phyloP scores from a whole-genome alignment of 2,888 invertebrate genomes.

The Phortica okadai region DNA sequence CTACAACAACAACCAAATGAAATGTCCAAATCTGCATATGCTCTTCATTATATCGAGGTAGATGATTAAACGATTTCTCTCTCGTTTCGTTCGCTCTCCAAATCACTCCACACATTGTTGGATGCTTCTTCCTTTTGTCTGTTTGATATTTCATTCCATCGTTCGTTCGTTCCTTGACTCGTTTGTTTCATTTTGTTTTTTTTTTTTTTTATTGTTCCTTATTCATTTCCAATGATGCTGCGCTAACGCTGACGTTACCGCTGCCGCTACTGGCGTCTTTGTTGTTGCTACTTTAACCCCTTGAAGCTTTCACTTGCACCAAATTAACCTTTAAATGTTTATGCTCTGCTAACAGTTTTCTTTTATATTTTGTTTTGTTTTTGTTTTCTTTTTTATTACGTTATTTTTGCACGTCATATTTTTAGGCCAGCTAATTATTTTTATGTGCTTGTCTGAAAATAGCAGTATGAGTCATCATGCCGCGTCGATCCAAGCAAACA shows the following conservation, averaged over 20 bases:
- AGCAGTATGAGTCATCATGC: conserved; percentile 14
- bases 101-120: not conserved
- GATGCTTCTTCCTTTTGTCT: not conserved
- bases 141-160: not conserved
- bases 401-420: conserved; percentile 22
- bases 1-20: conserved; percentile 70
- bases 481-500: not conserved
- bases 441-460: conserved; percentile 1
- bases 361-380: not conserved
- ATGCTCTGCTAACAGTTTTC: not conserved
- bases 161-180: not conserved
- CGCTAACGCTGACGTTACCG: not conserved
- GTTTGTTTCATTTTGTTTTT: not conserved
- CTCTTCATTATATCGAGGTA: conserved; percentile 75
- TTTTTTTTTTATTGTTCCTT: not conserved
- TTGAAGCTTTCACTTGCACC: conserved; percentile 3
- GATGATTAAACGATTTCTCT: conserved; percentile 52
- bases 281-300: not conserved
- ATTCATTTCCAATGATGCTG: not conserved
- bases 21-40: conserved; percentile 74
- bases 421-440: conserved; percentile 16
- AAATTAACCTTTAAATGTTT: not conserved
- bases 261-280: not conserved
- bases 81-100: not conserved
- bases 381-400: not conserved